These are phyloP conservation scores for Drosophila koepferae DNA, from an alignment of 2,888 invertebrate species.

Conservation along the genomic window DNA sequence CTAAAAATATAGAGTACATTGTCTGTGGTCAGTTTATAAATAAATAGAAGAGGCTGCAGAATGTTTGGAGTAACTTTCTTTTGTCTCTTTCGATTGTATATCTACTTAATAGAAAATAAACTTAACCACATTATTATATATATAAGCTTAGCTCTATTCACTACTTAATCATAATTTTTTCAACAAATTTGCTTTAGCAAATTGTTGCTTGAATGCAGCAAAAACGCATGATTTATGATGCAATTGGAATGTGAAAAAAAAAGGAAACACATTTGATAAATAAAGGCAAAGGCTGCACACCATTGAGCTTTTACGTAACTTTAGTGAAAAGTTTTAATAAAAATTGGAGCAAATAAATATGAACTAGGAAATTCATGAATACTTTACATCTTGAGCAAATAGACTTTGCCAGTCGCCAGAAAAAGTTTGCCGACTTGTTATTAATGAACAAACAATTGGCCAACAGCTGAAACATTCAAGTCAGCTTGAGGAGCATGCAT, in stretches of 20 bases:
- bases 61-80: neutral
- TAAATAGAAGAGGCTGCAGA: neutral
- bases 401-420: too few relatives aligned
- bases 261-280: neutral
- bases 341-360: too few relatives aligned
- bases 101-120: neutral
- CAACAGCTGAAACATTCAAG: constrained; percentile 22
- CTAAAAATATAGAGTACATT: neutral
- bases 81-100: fast-evolving
- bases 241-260: neutral
- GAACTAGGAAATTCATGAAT: too few relatives aligned
- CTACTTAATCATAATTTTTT: constrained; percentile 5
- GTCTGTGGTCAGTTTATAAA: neutral
- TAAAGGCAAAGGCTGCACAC: neutral
- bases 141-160: constrained; percentile 4
- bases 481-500: constrained; percentile 2
- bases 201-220: constrained; percentile 25
- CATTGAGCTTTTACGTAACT: too few relatives aligned
- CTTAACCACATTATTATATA: constrained; percentile 5
- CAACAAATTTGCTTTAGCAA: neutral
- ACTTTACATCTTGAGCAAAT: too few relatives aligned
- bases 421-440: constrained; percentile 14
- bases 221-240: constrained; percentile 26
- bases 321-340: too few relatives aligned
- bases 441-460: constrained; percentile 20